A percentile compares a stretch with the other conserved stretches of the same genome.
These are phyloP conservation scores for Turritopsis rubra DNA, from an alignment of 30 jellyfish, hydroid and myxozoan genomes.

Conservation along the genomic window DNA sequence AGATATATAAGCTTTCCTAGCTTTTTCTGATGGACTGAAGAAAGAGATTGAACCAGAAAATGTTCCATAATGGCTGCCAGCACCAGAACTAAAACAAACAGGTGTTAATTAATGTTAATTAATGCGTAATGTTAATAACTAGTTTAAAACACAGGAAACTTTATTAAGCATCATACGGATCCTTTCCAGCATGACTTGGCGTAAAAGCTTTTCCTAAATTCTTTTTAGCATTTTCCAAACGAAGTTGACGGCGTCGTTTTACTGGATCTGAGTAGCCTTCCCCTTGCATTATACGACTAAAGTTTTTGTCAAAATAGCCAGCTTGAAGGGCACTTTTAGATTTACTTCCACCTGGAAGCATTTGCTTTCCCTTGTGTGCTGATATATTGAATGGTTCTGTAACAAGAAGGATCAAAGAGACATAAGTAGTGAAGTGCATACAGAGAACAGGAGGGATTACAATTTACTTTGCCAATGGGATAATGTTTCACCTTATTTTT, in stretches of 20 bases:
- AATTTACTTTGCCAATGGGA: too few species aligned
- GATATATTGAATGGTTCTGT: conserved; percentile 74
- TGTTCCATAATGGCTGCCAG: conserved; percentile 95
- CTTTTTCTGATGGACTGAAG: conserved; percentile 58
- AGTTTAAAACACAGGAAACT: too few species aligned
- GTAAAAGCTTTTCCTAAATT: conserved; percentile 71
- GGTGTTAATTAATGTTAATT: too few species aligned
- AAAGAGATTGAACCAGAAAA: conserved; percentile 70
- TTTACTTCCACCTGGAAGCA: conserved; percentile 93
- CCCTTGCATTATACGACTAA: conserved; percentile 65
- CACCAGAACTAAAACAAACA: conserved; percentile 63
- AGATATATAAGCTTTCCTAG: conserved; percentile 48
- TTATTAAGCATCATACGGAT: conserved; percentile 64
- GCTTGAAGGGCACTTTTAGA: conserved; percentile 66
- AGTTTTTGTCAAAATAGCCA: conserved; percentile 77
- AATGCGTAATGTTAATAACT: too few species aligned
- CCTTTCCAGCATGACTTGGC: conserved; percentile 93
- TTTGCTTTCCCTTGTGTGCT: conserved; percentile 89
- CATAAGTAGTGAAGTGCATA: too few species aligned
- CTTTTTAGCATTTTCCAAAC: conserved; percentile 49
- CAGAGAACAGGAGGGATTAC: too few species aligned
- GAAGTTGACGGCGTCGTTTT: conserved; percentile 73
- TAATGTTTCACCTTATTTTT: too few species aligned
- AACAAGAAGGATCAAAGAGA: not conserved
- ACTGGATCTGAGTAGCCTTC: conserved; percentile 89